Evolutionary conservation across 2,113 vertebrate genomes (phyloP).

Genomic region (Callaeas wilsoni): DNA sequence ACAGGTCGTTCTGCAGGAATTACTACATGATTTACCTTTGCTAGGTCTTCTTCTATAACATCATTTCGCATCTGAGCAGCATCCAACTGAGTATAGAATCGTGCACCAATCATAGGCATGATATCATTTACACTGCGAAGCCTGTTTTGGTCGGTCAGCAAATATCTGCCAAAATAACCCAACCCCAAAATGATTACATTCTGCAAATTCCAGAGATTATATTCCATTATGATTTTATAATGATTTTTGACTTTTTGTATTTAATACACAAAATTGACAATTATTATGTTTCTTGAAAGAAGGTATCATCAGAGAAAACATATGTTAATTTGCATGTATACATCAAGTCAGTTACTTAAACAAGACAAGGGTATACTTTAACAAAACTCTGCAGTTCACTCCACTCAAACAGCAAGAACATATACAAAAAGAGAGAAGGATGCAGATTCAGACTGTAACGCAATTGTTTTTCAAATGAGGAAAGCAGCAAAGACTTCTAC

Average conservation of each 20-base stretch:
- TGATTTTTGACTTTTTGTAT: not conserved
- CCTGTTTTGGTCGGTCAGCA: slow-evolving; percentile 96
- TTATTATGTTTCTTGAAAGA: not conserved
- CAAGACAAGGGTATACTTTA: not conserved
- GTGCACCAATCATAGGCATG: slow-evolving; percentile 99
- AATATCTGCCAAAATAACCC: slow-evolving; percentile 80
- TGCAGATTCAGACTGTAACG: not conserved
- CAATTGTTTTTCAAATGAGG: not conserved
- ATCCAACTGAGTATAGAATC: slow-evolving; percentile 98
- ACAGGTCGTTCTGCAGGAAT: not conserved
- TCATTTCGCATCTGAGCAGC: slow-evolving; percentile 99
- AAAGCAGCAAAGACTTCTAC: not conserved
- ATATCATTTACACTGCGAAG: slow-evolving; percentile 98
- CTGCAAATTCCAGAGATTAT: not conserved
- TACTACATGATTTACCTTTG: slow-evolving; percentile 80
- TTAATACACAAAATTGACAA: not conserved
- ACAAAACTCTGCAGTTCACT: not conserved
- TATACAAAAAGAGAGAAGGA: not conserved
- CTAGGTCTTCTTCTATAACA: slow-evolving; percentile 97
- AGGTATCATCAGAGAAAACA: not conserved
- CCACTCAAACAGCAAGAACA: not conserved
- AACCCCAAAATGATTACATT: not conserved
- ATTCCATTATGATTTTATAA: not conserved
- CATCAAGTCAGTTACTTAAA: not conserved
- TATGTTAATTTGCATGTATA: not conserved